Base-by-base conservation (phyloP, 2,113 vertebrate genomes). In the Corydoras maculifer region DNA sequence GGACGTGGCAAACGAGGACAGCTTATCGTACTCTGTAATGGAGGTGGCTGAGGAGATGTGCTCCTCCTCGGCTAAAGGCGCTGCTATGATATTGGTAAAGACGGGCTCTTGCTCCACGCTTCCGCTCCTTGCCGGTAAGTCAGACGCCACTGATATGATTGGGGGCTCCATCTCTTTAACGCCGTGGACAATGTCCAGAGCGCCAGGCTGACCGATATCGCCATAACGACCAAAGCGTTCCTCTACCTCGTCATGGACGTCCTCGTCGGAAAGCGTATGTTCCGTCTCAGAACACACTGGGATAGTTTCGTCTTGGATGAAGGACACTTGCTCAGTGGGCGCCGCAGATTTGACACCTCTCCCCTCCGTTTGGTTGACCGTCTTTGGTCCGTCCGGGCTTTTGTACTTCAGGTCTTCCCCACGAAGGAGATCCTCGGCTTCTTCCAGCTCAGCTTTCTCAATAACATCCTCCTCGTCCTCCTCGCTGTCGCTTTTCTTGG, bases 301-400 rank as follows among this genome's bases (percentile, higher is more conserved):
- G 67, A 99, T 98, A 14, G 95, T 99, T 86, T 99, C 97, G 6
- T 99, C 96, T 81, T 99, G 97, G 79, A 99, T 98, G 62, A 92
- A 97, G 1, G 94, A 98, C 80, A 97, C 87, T 0, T 92, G 92
- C 73, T 98, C 96, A 1, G 87, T 89, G 75, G 89, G 77, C 50
- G 85, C 85, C 2, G 72, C 69, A 66, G 71, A 43, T 62, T 81
- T 62, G 25, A n/a, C 9, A 0, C 48, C 25, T 80, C 87, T 88
- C 11, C 76, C 57, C 4, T 84, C 82, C 8, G 60, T 58, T 50
- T 77, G 72, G 70, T 82, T 87, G 7, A 51, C 18, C 60, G n/a
- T 87, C 84, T 82, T 72, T 82, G 89, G 85, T 59, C 80, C 77
- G 67, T 87, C 83, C 77, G 91, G 82, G 9, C 35, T 77, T 58